phyloP scores from a whole-genome alignment of 2,797 vertebrate species.

The Nyctalus aviator region DNA sequence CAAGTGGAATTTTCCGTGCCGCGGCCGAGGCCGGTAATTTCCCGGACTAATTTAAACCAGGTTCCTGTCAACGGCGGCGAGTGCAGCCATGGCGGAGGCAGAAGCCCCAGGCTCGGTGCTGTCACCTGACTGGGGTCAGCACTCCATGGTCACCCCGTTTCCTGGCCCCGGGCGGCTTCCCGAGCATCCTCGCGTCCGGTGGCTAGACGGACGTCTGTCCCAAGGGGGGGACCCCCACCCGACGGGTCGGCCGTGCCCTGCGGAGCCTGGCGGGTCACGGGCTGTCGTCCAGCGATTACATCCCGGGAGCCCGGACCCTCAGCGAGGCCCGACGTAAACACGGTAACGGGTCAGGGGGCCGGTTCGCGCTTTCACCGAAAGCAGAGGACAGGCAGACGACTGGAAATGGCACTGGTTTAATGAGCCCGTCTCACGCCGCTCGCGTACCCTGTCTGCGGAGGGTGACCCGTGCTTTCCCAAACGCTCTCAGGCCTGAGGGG shows the following conservation, averaged over 20 bases:
- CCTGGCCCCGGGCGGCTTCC: neutral
- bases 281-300: accelerated
- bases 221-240: no score
- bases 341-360: no score
- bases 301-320: neutral
- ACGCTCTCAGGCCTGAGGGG: neutral
- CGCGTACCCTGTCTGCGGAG: neutral
- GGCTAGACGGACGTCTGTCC: neutral
- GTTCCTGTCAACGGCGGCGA: conserved; percentile 6
- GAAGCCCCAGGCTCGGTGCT: neutral
- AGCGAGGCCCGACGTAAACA: neutral
- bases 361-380: no score
- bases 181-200: accelerated
- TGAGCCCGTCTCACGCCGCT: neutral
- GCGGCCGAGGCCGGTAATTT: conserved; percentile 33
- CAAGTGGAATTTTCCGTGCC: conserved; percentile 33
- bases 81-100: neutral
- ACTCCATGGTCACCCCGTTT: neutral
- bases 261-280: accelerated
- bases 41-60: conserved; percentile 2
- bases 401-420: conserved; percentile 44
- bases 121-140: neutral
- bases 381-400: neutral
- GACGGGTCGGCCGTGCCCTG: neutral
- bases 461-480: neutral